Conservation (phyloP, 2,113 vertebrate species). For the Symphodus melops region DNA sequence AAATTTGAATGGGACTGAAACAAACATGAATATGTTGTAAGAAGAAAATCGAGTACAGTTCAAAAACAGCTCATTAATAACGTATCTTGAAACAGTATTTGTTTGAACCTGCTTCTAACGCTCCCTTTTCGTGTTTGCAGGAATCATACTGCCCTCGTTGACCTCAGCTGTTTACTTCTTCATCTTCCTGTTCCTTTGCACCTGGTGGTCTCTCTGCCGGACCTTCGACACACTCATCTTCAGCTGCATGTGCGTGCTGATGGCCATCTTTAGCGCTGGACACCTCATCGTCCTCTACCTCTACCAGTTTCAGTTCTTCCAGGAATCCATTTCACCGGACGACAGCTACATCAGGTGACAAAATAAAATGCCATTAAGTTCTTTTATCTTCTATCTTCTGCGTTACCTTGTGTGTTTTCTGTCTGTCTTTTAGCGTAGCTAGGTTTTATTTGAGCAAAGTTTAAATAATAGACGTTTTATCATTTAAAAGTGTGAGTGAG, state of each 20-base stretch:
- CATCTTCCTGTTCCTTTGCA: slow-evolving; percentile 95
- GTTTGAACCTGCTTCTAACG: too few species aligned
- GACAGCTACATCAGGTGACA: slow-evolving; percentile 91
- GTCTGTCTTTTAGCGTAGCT: background rate
- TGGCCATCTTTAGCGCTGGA: slow-evolving; percentile 97
- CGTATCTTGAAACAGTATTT: too few species aligned
- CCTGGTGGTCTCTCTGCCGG: slow-evolving; percentile 97
- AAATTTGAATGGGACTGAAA: too few species aligned
- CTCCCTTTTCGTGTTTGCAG: slow-evolving; percentile 69
- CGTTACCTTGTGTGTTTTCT: background rate
- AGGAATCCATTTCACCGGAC: slow-evolving; percentile 88
- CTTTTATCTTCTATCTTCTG: background rate
- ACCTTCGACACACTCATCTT: slow-evolving; percentile 94
- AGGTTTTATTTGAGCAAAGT: too few species aligned
- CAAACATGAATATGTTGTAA: too few species aligned
- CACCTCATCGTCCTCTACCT: slow-evolving; percentile 96
- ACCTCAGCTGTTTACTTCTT: slow-evolving; percentile 97
- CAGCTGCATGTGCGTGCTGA: slow-evolving; percentile 97
- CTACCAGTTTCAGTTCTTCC: slow-evolving; percentile 98
- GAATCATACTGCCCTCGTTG: slow-evolving; percentile 95
- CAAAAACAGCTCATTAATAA: too few species aligned
- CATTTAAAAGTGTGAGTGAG: too few species aligned
- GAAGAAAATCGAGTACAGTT: too few species aligned
- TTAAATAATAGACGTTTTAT: background rate
- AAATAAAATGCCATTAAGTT: background rate